These are phyloP conservation scores for Hedychridium roseum DNA, from an alignment of 2,888 invertebrate species.

Conservation along the genomic window DNA sequence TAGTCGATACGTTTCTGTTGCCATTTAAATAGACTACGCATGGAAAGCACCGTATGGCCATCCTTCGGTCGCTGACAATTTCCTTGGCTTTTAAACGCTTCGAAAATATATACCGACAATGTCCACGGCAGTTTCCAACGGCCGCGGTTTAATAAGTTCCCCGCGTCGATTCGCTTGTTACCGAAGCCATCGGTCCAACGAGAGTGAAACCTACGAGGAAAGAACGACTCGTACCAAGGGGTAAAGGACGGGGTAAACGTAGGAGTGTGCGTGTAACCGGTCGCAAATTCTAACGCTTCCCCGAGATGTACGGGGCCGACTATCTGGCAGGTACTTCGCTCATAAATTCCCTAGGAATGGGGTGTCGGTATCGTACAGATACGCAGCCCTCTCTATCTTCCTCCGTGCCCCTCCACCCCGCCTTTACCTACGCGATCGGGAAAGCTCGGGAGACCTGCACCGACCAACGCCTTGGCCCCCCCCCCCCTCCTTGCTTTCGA, in stretches of 20 bases:
- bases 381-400: conserved; percentile 9
- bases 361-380: conserved; percentile 36
- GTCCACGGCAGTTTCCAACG: too few species aligned
- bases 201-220: too few species aligned
- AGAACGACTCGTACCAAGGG: too few species aligned
- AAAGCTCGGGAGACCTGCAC: conserved; percentile 31
- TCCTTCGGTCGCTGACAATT: too few species aligned
- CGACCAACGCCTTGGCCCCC: conserved; percentile 10
- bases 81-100: too few species aligned
- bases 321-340: conserved; percentile 31
- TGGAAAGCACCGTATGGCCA: too few species aligned
- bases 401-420: neutral
- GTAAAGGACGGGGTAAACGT: neutral
- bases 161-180: too few species aligned
- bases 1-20: conserved; percentile 29
- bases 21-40: too few species aligned
- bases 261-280: conserved; percentile 1
- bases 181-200: too few species aligned
- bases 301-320: conserved; percentile 31
- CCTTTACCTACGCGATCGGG: conserved; percentile 13
- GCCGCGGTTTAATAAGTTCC: too few species aligned
- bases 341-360: conserved; percentile 44
- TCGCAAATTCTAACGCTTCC: conserved; percentile 28
- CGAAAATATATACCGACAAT: too few species aligned
- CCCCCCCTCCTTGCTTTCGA: conserved; percentile 5